Base-by-base conservation (phyloP, 2,888 invertebrate genomes). In the Anorthoa munda region DNA sequence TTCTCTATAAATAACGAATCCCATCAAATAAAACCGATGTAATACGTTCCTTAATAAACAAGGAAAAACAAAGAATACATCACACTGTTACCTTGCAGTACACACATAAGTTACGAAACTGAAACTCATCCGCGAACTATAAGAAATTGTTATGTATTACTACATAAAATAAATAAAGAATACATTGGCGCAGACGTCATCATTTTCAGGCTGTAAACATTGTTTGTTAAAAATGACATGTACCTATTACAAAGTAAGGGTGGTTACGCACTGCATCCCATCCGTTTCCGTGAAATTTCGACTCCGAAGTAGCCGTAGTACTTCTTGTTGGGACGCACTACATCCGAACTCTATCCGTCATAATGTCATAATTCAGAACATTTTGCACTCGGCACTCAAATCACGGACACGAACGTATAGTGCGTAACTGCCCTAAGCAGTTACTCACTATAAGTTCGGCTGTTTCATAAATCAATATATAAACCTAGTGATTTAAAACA, bases 11-110 rank as follows among this genome's bases (percentile, higher is more conserved):
- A 58, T 17, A 59, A 46, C 9, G 0, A 39, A 55, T 31, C 48
- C 13, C 15, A 48, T 15, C 13, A 60, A 51, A 56, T 53, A 51
- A 65, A 66, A 31, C 7, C 56, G 17, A 65, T 46, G 17, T 56
- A 66, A 12, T 55, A 39, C 26, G 15, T 31, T 71, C 21, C 45
- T 31, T 67, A 66, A 69, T 65, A 74, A 72, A 68, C 65, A 79
- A 83, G 48, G 68, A 83, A 71, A 81, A 73, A 75, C 67, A 82
- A 70, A 65, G 56, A 79, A 75, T 75, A 77, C 55, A 64, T 79
- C 75, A 79, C 69, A 51, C 23, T 70, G 65, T 75, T 83, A 75
- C 79, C 68, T 81, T 75, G 45, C 26, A 55, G 13, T 56, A 66
- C 23, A 66, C 48, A 66, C 26, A 82, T 79, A 68, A 69, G 26